Percentiles rank a stretch among this genome's conserved stretches.
Conservation (phyloP, 1,140 invertebrate genomes). For the Harpegnathos saltator region DNA sequence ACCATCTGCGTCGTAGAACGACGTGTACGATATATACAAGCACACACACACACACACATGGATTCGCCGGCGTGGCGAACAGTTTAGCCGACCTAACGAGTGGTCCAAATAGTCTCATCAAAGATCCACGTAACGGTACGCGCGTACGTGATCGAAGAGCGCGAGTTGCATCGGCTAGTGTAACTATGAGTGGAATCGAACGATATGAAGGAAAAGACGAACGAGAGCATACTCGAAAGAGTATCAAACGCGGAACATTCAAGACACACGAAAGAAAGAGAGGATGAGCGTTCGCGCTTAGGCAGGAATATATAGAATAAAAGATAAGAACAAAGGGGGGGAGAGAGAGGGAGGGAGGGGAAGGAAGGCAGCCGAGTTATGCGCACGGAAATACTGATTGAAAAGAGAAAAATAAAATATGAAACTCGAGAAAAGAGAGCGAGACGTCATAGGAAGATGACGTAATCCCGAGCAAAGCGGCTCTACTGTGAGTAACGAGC, state of each 20-base stretch:
- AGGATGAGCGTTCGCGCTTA: neutral
- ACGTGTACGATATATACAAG: neutral
- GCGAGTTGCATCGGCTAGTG: constrained; percentile 2
- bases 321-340: neutral
- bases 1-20: constrained; percentile 31
- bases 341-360: no score
- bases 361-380: neutral
- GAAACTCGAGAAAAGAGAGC: neutral
- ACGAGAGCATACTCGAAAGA: neutral
- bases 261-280: neutral
- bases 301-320: no score
- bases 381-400: neutral
- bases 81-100: constrained; percentile 34
- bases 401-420: neutral
- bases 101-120: constrained; percentile 45
- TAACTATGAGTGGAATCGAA: constrained; percentile 1
- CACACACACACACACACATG: no score
- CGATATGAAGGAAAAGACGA: neutral
- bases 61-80: neutral
- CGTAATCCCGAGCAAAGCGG: no score
- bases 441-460: neutral
- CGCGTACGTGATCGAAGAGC: constrained; percentile 36
- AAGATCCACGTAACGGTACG: constrained; percentile 10
- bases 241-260: neutral
- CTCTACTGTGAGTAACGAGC: no score